These are phyloP conservation scores for Diorhabda carinulata DNA, from an alignment of 1,140 invertebrate species.

Conservation along the genomic window DNA sequence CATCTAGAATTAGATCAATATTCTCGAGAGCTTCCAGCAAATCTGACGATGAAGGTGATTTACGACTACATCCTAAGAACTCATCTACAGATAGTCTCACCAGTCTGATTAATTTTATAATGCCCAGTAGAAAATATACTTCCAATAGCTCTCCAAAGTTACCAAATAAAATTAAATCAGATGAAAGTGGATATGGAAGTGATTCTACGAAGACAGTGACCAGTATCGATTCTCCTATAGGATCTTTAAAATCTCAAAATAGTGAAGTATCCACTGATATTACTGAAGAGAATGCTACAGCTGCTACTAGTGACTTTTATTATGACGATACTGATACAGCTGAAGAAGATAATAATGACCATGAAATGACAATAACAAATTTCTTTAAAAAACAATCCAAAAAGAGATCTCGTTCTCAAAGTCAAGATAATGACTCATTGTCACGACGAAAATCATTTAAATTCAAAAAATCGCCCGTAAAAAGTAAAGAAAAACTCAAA, in stretches of 20 bases:
- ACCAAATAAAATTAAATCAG: conserved; percentile 39
- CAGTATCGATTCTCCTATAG: conserved; percentile 54
- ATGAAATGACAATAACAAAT: background rate
- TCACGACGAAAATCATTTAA: conserved; percentile 17
- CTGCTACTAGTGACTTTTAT: conserved; percentile 23
- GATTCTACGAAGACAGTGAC: conserved; percentile 56
- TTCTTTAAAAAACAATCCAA: conserved; percentile 10
- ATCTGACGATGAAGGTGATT: conserved; percentile 37
- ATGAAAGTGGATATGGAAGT: conserved; percentile 65
- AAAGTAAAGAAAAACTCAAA: conserved; percentile 8
- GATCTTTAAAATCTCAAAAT: conserved; percentile 30
- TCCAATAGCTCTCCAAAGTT: conserved; percentile 27
- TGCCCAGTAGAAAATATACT: conserved; percentile 26
- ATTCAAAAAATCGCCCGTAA: conserved; percentile 20
- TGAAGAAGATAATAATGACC: conserved; percentile 35
- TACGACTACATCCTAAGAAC: conserved; percentile 24
- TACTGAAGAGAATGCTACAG: background rate
- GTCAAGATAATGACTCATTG: conserved; percentile 20
- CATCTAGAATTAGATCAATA: conserved; percentile 31
- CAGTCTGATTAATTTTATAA: conserved; percentile 34
- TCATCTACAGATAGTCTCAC: conserved; percentile 35
- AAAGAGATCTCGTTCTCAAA: conserved; percentile 28
- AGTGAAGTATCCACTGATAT: conserved; percentile 22
- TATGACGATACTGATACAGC: conserved; percentile 39
- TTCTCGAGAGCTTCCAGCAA: conserved; percentile 37